Percentiles rank a stretch among this genome's conserved stretches.
phyloP scores from a whole-genome alignment of 1,140 invertebrate genomes.

The Holotrichia oblita region DNA sequence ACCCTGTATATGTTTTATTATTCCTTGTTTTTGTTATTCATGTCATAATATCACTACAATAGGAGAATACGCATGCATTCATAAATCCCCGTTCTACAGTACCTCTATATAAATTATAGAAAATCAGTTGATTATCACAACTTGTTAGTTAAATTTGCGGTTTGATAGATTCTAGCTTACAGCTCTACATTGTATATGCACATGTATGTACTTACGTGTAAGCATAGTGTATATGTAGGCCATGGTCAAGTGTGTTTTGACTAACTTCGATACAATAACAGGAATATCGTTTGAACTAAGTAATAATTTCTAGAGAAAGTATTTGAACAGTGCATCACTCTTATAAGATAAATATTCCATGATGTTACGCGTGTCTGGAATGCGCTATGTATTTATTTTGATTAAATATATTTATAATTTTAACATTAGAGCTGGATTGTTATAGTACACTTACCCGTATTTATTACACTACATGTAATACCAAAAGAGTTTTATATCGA shows the following conservation, averaged over 20 bases:
- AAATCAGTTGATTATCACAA: no score
- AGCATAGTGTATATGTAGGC: neutral
- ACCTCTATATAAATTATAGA: no score
- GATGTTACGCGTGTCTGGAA: neutral
- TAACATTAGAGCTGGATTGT: neutral
- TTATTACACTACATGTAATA: no score
- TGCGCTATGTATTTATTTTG: neutral
- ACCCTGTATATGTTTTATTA: no score
- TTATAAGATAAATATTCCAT: neutral
- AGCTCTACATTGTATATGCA: no score
- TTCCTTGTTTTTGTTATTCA: no score
- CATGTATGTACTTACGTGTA: neutral
- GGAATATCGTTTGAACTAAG: neutral
- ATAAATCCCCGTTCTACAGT: no score
- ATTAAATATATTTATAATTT: neutral
- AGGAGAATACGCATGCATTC: no score
- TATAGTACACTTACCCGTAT: neutral
- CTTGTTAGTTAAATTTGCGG: no score
- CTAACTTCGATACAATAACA: neutral
- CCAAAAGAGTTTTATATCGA: no score
- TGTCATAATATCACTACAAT: no score
- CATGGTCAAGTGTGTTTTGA: constrained; percentile 10
- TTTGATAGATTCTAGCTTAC: no score
- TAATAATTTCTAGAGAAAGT: neutral
- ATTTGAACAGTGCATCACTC: neutral